phyloP scores from a whole-genome alignment of 2,888 invertebrate genomes.

The Xanthorhoe designata region DNA sequence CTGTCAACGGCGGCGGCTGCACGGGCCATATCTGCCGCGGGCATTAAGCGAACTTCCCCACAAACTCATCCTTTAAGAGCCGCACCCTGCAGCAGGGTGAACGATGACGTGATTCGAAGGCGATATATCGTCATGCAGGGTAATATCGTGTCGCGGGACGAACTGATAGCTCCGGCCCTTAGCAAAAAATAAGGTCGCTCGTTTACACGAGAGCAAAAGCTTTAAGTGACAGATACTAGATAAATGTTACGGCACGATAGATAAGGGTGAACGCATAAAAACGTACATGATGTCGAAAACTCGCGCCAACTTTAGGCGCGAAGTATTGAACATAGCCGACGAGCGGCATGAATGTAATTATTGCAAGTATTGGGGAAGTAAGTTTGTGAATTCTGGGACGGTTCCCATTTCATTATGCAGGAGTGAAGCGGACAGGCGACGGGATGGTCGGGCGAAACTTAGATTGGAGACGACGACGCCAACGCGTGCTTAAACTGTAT shows the following conservation, averaged over 20 bases:
- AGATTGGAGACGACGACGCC: constrained; percentile 81
- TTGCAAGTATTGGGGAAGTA: constrained; percentile 67
- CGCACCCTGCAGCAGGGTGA: constrained; percentile 71
- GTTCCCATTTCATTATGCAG: constrained; percentile 80
- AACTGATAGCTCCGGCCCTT: constrained; percentile 78
- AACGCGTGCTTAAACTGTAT: constrained; percentile 81
- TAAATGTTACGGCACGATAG: constrained; percentile 80
- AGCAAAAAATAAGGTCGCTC: constrained; percentile 83
- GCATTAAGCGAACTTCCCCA: constrained; percentile 62
- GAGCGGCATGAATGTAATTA: constrained; percentile 69
- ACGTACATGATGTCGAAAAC: constrained; percentile 60
- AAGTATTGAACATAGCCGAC: constrained; percentile 52
- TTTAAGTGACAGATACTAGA: constrained; percentile 84
- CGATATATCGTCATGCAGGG: constrained; percentile 78
- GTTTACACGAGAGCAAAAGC: constrained; percentile 80
- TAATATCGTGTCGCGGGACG: constrained; percentile 79
- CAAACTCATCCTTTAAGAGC: constrained; percentile 65
- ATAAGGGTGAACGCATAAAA: constrained; percentile 73
- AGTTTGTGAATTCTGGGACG: constrained; percentile 69
- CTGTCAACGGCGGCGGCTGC: constrained; percentile 47
- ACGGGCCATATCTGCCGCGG: constrained; percentile 54
- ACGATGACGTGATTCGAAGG: constrained; percentile 78
- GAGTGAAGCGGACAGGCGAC: constrained; percentile 74
- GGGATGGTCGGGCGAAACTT: constrained; percentile 70
- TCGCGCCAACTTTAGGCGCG: constrained; percentile 52